phyloP scores from a whole-genome alignment of 1,140 invertebrate species.

The Cyphomyrmex costatus region DNA sequence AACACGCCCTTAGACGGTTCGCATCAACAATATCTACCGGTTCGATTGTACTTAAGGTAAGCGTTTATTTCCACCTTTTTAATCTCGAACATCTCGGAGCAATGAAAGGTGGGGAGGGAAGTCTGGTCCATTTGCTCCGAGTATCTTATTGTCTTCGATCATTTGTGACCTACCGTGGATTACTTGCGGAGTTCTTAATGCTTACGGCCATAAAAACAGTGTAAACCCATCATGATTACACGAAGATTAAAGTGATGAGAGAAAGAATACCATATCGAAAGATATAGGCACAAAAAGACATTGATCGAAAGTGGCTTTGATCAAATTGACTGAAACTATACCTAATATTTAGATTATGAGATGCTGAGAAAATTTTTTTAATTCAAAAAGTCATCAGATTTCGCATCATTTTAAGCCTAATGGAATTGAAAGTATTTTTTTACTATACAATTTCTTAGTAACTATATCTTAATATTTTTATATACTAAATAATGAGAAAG shows the following conservation, averaged over 20 bases:
- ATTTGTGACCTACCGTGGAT: background rate
- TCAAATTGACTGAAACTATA: too few relatives aligned
- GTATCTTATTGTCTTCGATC: constrained; percentile 34
- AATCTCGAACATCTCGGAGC: background rate
- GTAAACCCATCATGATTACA: background rate
- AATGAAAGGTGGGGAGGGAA: background rate
- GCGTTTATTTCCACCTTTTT: constrained; percentile 45
- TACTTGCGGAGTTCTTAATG: background rate
- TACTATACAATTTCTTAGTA: too few relatives aligned
- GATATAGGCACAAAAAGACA: too few relatives aligned
- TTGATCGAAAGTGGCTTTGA: too few relatives aligned
- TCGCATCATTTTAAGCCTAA: too few relatives aligned
- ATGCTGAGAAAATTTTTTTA: too few relatives aligned
- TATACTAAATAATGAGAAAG: too few relatives aligned
- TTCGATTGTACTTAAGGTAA: constrained; percentile 48
- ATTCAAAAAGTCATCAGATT: too few relatives aligned
- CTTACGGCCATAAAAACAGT: background rate
- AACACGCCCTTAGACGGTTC: constrained; percentile 5
- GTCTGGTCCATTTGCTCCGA: background rate
- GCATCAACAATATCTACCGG: constrained; percentile 30
- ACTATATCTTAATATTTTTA: too few relatives aligned
- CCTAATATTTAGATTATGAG: too few relatives aligned
- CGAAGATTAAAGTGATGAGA: background rate
- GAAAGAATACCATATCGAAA: background rate
- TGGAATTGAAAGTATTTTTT: too few relatives aligned